Evolutionary conservation across 2,888 invertebrate genomes (phyloP).

Genomic region (Meandrusa payeni): DNA sequence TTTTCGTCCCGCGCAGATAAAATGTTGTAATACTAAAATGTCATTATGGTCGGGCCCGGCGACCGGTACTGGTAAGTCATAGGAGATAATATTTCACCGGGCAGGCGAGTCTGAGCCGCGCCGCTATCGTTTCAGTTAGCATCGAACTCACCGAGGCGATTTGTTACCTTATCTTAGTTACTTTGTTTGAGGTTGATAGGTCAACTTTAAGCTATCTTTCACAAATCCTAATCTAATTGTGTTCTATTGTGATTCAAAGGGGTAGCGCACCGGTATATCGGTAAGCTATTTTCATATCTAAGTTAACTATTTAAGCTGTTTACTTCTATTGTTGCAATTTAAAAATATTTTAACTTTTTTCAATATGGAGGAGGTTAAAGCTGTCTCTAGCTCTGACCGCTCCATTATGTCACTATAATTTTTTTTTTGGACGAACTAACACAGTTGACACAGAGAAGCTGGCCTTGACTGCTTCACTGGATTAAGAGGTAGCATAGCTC

Average conservation of each 20-base stretch:
- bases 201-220: constrained; percentile 61
- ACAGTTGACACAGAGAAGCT: too few species aligned
- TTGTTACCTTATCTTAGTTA: constrained; percentile 73
- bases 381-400: too few species aligned
- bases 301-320: too few species aligned
- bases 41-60: constrained; percentile 67
- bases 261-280: constrained; percentile 6
- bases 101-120: constrained; percentile 42
- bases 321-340: too few species aligned
- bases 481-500: too few species aligned
- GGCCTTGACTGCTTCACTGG: too few species aligned
- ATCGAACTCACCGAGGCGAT: constrained; percentile 67
- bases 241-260: constrained; percentile 28
- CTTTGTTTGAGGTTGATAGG: constrained; percentile 72
- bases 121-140: constrained; percentile 62
- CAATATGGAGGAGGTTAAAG: too few species aligned
- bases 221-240: constrained; percentile 44
- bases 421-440: too few species aligned
- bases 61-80: constrained; percentile 60
- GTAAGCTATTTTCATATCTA: neutral
- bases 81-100: constrained; percentile 68
- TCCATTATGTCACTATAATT: too few species aligned
- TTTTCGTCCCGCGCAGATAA: constrained; percentile 77
- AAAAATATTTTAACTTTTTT: too few species aligned
- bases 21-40: constrained; percentile 79